Base-by-base conservation (phyloP, 2,888 invertebrate genomes). In the Agonopterix heracliana region DNA sequence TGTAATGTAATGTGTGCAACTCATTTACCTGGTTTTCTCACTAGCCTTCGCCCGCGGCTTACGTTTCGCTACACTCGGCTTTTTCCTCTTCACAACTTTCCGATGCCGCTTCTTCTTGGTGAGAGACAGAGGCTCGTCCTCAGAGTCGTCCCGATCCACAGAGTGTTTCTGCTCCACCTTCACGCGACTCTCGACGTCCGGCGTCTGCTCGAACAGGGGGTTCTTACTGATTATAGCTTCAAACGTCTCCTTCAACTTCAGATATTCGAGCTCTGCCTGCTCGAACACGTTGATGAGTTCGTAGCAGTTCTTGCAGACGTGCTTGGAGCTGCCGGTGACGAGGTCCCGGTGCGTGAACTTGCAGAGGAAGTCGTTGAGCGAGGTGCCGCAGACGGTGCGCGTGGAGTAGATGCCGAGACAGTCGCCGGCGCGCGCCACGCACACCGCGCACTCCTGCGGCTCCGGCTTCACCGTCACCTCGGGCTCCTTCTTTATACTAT, bases 211-310 rank as follows among this genome's bases (percentile, higher is more conserved):
- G 53, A 82, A 83, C 46, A 85, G 59, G 1, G 86, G 86, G 54
- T 85, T 87, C 57, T 81, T 82, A 47, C 67, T 78, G 13, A 87
- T 66, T 12, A 86, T 79, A 17, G 75, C 68, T 52, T 81, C 81
- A 56, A 87, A 85, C 7, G 79, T 64, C 44, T 81, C 78, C 54
- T 80, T 83, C 34, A 84, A 55, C 57, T 81, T 81, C 36, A 65
- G 40, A 50, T 85, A 87, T 53, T 85, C 84, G 11, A 77, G 53
- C 59, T 86, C 86, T 2, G 86, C 79, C 44, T 74, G 76, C 56
- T 87, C 86, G 40, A 87, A 63, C 38, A 81, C 68, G 55, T 81
- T 78, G 43, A 86, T 65, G 44, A 86, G 77, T 26, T 85, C 79
- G 51, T 64, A 71, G 57, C 87, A 87, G 48, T 63, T 70, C 54